These are phyloP conservation scores for Lithophane leautieri DNA, from an alignment of 2,888 invertebrate species.

Conservation along the genomic window DNA sequence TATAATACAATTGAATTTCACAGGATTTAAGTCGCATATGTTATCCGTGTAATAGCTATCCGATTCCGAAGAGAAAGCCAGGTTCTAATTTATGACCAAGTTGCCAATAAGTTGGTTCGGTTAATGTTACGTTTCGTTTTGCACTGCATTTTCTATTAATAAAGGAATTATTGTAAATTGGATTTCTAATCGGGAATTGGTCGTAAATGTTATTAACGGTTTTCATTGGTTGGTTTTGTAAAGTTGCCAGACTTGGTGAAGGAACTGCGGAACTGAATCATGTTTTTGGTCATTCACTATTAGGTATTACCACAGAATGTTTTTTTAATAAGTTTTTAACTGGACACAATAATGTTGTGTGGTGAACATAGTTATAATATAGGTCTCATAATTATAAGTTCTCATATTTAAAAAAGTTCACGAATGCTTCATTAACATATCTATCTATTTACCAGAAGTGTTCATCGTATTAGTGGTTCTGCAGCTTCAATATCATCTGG, in stretches of 20 bases:
- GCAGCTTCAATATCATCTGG: not conserved
- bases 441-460: not conserved
- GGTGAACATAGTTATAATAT: not conserved
- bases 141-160: conserved; percentile 62
- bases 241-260: conserved; percentile 1
- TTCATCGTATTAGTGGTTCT: not conserved
- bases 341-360: too few species aligned
- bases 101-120: conserved; percentile 58
- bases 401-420: not conserved
- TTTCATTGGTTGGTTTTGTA: conserved; percentile 13
- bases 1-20: conserved; percentile 73
- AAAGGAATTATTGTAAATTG: conserved; percentile 62
- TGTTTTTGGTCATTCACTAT: not conserved
- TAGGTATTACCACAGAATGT: not conserved
- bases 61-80: conserved; percentile 57
- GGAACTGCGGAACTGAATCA: not conserved
- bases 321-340: too few species aligned
- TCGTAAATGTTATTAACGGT: conserved; percentile 49
- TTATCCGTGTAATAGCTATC: conserved; percentile 67
- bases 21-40: conserved; percentile 67
- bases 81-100: conserved; percentile 55
- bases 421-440: not conserved
- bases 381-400: not conserved
- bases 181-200: conserved; percentile 55
- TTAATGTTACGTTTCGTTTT: conserved; percentile 58